phyloP scores from a whole-genome alignment of 2,888 invertebrate genomes.

The Frankliniella fusca region DNA sequence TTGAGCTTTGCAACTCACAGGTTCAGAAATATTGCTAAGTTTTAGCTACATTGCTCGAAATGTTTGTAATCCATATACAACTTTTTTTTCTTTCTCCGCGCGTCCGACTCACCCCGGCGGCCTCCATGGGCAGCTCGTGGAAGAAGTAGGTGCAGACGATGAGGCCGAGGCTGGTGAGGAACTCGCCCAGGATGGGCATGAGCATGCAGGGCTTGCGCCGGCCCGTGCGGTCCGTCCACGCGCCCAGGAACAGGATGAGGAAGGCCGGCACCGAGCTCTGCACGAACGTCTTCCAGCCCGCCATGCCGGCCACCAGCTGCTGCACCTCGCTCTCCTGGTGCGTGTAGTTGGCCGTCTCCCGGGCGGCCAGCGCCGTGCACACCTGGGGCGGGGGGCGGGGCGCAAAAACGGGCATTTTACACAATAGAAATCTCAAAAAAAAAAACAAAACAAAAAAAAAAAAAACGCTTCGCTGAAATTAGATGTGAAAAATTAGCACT shows the following conservation, averaged over 20 bases:
- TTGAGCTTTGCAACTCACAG: too few relatives aligned
- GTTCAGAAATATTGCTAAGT: too few relatives aligned
- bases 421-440: too few relatives aligned
- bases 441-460: too few relatives aligned
- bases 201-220: slow-evolving; percentile 77
- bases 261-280: slow-evolving; percentile 79
- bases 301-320: slow-evolving; percentile 71
- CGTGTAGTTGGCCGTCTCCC: slow-evolving; percentile 64
- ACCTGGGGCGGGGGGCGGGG: too few relatives aligned
- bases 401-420: too few relatives aligned
- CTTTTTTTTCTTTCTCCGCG: too few relatives aligned
- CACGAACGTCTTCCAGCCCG: slow-evolving; percentile 80
- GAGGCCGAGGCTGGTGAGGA: slow-evolving; percentile 70
- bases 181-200: slow-evolving; percentile 74
- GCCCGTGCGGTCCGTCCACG: slow-evolving; percentile 58
- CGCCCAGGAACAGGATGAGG: slow-evolving; percentile 75
- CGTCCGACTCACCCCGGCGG: slow-evolving; percentile 41
- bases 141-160: slow-evolving; percentile 76
- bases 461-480: too few relatives aligned
- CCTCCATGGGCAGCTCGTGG: slow-evolving; percentile 74
- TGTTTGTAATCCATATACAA: too few relatives aligned
- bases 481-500: too few relatives aligned
- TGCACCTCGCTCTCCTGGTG: slow-evolving; percentile 60
- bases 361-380: slow-evolving; percentile 69
- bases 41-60: too few relatives aligned